A percentile compares a stretch with the other conserved stretches of the same genome.
phyloP scores from a whole-genome alignment of 2,797 vertebrate genomes.

The Spatula clypeata region DNA sequence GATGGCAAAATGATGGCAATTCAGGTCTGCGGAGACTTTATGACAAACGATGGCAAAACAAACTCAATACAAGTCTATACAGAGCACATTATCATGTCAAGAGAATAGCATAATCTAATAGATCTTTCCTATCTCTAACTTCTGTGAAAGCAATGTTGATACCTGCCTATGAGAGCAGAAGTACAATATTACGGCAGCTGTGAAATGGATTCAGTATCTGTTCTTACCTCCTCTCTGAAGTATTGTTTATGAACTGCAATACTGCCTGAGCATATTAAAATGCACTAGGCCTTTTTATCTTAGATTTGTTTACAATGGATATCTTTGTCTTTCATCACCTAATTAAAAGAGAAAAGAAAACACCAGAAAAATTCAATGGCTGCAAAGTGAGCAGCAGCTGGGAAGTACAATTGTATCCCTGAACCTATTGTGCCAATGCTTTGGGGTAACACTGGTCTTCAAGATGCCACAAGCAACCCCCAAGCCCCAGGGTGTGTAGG shows the following conservation, averaged over 20 bases:
- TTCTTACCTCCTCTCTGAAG: slow-evolving; percentile 20
- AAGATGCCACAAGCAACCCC: not conserved
- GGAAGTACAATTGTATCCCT: not conserved
- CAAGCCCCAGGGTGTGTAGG: not conserved
- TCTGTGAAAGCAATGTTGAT: slow-evolving; percentile 42
- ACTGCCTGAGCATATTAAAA: slow-evolving; percentile 46
- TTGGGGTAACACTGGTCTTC: not conserved
- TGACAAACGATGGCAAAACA: slow-evolving; percentile 70
- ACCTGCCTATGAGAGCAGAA: slow-evolving; percentile 39
- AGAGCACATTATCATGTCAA: slow-evolving; percentile 65
- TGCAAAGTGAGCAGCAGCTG: not conserved
- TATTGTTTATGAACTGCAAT: slow-evolving; percentile 16
- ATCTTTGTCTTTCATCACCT: slow-evolving; percentile 57
- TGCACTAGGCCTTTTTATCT: slow-evolving; percentile 51
- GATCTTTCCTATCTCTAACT: slow-evolving; percentile 55
- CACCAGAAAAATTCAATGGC: slow-evolving; percentile 3
- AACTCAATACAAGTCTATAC: slow-evolving; percentile 56
- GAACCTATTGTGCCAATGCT: not conserved
- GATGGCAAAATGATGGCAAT: slow-evolving; percentile 72
- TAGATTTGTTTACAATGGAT: slow-evolving; percentile 46
- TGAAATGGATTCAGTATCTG: slow-evolving; percentile 20
- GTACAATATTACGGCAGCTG: slow-evolving; percentile 17
- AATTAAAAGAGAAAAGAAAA: slow-evolving; percentile 59
- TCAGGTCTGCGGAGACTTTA: slow-evolving; percentile 43
- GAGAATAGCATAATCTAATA: slow-evolving; percentile 64